Base-by-base conservation (phyloP, 2,888 invertebrate species). In the Aphrophora alni region DNA sequence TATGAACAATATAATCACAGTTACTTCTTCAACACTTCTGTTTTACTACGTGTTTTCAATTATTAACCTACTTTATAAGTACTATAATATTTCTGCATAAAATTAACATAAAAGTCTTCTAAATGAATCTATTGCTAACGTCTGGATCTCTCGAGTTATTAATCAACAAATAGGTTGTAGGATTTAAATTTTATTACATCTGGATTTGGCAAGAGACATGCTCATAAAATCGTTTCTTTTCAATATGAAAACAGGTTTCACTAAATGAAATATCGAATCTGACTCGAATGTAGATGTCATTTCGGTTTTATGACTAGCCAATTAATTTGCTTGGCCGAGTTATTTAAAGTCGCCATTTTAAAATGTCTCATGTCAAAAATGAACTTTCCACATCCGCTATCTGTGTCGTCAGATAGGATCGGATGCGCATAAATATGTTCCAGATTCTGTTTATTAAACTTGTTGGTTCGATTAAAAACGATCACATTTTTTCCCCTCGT, bases 171-270 rank as follows among this genome's bases (percentile, higher is more conserved):
- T 59, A 59, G 59, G 12, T 59, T 59, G 59, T 59, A 59, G 59
- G 59, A 59, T 21, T 59, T n/a, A 59, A 59, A 59, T 59, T 59
- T 59, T 59, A 59, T 59, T 59, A 59, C 59, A 59, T 59, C 59
- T 59, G 59, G 59, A 59, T 59, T 59, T 59, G 59, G 59, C 59
- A 59, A 59, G 59, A 14, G 59, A 59, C 59, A 59, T 21, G 59
- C 59, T 21, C 59, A 59, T 59, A 59, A 59, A 59, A 59, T 21
- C 21, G 59, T 59, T 59, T n/a, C 59, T 59, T 59, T 59, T 21
- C 21, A n/a, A 59, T 21, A 21, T n/a, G 59, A 59, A 21, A 59
- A n/a, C n/a, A 21, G 59, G n/a, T 59, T 21, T 59, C 21, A 10
- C 21, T 59, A 59, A 59, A 59, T 59, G 59, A 59, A 59, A 59